These are phyloP conservation scores for Nothocercus nigrocapillus DNA, from an alignment of 2,113 vertebrate species.

Conservation along the genomic window DNA sequence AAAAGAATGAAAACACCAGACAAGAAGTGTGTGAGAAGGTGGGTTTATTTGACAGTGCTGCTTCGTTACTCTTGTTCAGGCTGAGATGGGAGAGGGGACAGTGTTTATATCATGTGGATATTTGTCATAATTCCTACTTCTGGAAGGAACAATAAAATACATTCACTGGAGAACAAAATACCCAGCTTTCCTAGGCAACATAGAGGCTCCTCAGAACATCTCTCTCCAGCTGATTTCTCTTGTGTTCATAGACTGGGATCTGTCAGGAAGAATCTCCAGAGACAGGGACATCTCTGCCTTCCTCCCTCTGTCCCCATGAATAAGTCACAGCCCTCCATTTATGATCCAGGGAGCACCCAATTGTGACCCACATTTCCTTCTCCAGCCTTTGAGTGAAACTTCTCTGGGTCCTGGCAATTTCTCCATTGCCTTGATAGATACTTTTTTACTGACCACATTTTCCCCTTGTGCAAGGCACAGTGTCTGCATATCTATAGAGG, in stretches of 20 bases:
- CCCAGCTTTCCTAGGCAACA: not conserved
- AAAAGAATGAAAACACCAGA: not conserved
- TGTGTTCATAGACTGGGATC: not conserved
- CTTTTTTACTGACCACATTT: not conserved
- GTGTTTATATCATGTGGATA: not conserved
- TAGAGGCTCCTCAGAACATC: not conserved
- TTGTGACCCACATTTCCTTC: not conserved
- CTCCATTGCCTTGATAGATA: not conserved
- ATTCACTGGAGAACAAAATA: not conserved
- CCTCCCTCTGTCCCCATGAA: not conserved
- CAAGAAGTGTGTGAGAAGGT: not conserved
- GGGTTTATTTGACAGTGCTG: not conserved
- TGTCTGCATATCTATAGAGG: not conserved
- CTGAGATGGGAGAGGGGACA: not conserved
- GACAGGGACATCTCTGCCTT: not conserved
- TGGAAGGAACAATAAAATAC: not conserved
- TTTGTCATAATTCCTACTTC: not conserved
- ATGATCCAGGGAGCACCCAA: not conserved
- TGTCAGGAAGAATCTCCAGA: not conserved
- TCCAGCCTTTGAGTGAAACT: not conserved
- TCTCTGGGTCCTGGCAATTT: not conserved
- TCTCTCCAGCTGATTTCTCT: not conserved
- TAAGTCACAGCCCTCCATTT: not conserved
- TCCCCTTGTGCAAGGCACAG: not conserved
- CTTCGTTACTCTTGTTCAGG: not conserved